Base-by-base conservation (phyloP, 2,888 invertebrate species). In the Eupithecia pulchellata region DNA sequence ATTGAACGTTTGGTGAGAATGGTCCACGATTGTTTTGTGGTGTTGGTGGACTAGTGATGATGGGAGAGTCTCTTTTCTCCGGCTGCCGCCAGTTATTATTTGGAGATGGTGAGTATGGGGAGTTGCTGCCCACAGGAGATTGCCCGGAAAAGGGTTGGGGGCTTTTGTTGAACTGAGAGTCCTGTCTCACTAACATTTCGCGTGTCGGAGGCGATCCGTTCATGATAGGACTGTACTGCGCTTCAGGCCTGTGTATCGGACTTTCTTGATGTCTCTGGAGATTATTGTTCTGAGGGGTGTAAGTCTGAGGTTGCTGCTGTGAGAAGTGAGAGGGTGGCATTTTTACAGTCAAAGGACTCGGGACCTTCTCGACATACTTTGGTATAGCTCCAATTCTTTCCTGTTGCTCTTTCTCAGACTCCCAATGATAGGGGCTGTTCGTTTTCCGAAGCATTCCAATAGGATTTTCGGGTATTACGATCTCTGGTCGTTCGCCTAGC, bases 401-500 rank as follows among this genome's bases (percentile, higher is more conserved):
- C 80, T 92, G 85, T 68, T 96, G 95, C 73, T 95, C 93, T 82
- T 95, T 94, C 83, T 96, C 96, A 57, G 91, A 89, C 82, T 95
- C 95, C 95, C 95, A 95, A 76, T 95, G 95, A 76, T 95, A 95
- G 0, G 96, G 96, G 71, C 96, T 96, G 73, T 96, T 95, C 4
- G 96, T 96, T 91, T 96, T 96, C 77, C 96, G 94, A 74, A 97
- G 86, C 90, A 95, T 93, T 32, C 96, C 95, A 87, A 97, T 97
- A 0, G 97, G 97, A 84, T 97, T 97, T 74, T 96, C 94, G 9
- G 97, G 97, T 64, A 97, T 97, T 27, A 96, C 96, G 81, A 97
- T 97, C 90, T 97, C 97, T 25, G 97, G 97, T 72, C 97, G 91
- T 86, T 96, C 95, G 42, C 95, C 96, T 64, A 90, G 83, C 68